phyloP scores from a whole-genome alignment of 2,797 vertebrate species.

The Hirundo rustica region DNA sequence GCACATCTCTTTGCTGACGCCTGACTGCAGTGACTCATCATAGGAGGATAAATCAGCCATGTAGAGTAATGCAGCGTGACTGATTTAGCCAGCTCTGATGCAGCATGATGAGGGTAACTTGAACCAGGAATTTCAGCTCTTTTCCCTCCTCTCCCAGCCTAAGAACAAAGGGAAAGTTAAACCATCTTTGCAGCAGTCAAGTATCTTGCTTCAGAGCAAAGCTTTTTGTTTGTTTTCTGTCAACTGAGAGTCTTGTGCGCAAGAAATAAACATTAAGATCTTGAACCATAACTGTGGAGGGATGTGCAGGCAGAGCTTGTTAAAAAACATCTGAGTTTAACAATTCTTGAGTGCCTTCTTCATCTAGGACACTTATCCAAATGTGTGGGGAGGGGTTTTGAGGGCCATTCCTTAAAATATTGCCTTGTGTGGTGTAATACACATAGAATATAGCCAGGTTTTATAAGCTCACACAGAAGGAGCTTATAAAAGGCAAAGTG shows the following conservation, averaged over 20 bases:
- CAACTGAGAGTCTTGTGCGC: background rate
- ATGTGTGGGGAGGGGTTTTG: background rate
- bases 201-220: background rate
- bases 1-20: conserved; percentile 53
- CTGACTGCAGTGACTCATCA: conserved; percentile 69
- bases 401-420: background rate
- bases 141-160: background rate
- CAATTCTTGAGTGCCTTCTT: background rate
- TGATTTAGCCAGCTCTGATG: conserved; percentile 62
- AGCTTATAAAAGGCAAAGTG: background rate
- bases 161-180: conserved; percentile 44
- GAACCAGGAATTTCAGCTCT: conserved; percentile 22
- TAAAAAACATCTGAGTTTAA: background rate
- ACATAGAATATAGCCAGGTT: rapidly evolving
- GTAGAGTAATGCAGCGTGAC: conserved; percentile 59
- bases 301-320: background rate
- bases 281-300: background rate
- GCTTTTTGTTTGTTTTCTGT: conserved; percentile 9
- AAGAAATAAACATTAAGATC: background rate
- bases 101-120: conserved; percentile 33
- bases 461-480: background rate
- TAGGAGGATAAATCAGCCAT: conserved; percentile 53
- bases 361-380: background rate
- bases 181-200: background rate
- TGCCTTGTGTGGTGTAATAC: background rate